Evolutionary conservation across 1,140 invertebrate genomes (phyloP).

Genomic region (Microplitis demolitor): DNA sequence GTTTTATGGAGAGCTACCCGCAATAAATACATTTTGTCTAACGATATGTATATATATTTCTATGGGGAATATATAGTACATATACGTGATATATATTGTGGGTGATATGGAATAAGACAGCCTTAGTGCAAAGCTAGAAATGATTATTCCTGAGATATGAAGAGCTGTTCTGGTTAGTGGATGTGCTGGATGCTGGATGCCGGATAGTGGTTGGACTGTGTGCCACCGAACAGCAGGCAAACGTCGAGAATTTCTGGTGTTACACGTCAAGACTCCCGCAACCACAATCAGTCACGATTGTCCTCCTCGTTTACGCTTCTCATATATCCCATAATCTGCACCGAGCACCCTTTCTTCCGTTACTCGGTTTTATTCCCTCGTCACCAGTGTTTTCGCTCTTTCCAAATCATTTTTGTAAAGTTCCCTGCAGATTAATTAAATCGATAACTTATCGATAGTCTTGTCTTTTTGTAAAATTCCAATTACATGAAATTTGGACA

Average conservation of each 20-base stretch:
- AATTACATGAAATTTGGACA: no score
- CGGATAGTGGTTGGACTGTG: background rate
- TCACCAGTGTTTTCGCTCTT: background rate
- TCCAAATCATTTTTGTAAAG: background rate
- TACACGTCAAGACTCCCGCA: conserved; percentile 56
- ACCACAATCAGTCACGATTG: conserved; percentile 61
- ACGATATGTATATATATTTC: no score
- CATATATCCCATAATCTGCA: conserved; percentile 53
- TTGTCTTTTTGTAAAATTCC: no score
- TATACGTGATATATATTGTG: no score
- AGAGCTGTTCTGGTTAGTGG: background rate
- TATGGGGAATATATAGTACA: no score
- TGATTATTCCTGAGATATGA: no score
- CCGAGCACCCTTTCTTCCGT: conserved; percentile 42
- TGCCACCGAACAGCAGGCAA: background rate
- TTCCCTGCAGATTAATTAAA: background rate
- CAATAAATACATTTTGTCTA: no score
- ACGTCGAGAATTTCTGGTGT: conserved; percentile 40
- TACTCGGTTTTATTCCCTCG: conserved; percentile 12
- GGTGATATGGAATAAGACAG: no score
- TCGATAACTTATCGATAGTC: background rate
- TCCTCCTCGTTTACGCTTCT: conserved; percentile 58
- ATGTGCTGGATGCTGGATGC: background rate
- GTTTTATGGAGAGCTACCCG: no score
- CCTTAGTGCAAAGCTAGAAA: no score